Percentiles rank a stretch among this genome's conserved stretches.
Evolutionary conservation across 2,888 invertebrate genomes (phyloP).

Genomic region (Zaprionus lineosus): DNA sequence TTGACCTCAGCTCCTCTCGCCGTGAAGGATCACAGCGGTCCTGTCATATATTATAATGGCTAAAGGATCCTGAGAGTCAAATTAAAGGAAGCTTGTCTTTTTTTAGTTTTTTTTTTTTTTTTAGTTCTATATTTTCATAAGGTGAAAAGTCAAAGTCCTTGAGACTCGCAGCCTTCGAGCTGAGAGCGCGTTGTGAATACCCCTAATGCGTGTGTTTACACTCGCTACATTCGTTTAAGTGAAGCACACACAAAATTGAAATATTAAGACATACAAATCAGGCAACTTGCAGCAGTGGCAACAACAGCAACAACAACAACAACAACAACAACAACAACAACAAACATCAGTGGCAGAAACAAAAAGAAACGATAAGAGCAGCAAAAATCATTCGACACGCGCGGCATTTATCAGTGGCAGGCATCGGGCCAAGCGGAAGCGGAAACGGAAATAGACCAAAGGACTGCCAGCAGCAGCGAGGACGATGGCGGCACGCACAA

Average conservation of each 20-base stretch:
- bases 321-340: background rate
- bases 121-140: no score
- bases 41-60: no score
- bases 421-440: slow-evolving; percentile 26
- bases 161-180: no score
- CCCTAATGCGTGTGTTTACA: slow-evolving; percentile 21
- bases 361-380: no score
- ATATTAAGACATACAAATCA: slow-evolving; percentile 73
- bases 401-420: slow-evolving; percentile 54
- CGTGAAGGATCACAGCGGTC: no score
- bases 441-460: slow-evolving; percentile 63
- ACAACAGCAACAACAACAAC: background rate
- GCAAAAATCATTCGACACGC: slow-evolving; percentile 57
- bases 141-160: no score
- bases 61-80: no score
- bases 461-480: slow-evolving; percentile 35
- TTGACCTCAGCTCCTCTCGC: no score
- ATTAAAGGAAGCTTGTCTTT: no score
- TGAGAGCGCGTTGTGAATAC: slow-evolving; percentile 5
- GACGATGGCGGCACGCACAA: slow-evolving; percentile 24
- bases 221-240: slow-evolving; percentile 1
- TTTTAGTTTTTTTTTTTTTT: no score
- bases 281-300: slow-evolving; percentile 39
- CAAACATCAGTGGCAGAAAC: no score
- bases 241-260: slow-evolving; percentile 55